Base-by-base conservation (phyloP, 2,797 vertebrate genomes). In the Karalla daura region DNA sequence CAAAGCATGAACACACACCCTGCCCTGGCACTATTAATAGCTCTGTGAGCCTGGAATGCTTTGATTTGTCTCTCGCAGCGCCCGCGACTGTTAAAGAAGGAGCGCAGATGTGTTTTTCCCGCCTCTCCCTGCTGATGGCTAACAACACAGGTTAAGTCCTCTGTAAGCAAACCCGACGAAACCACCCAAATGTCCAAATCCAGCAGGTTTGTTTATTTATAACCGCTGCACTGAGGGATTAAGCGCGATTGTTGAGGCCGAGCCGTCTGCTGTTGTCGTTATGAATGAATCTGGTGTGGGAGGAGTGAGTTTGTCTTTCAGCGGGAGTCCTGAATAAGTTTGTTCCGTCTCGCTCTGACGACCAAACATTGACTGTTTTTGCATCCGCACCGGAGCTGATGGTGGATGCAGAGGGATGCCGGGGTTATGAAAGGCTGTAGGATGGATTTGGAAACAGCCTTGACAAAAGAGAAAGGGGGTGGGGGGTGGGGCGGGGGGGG, bases 11-110 rank as follows among this genome's bases (percentile, higher is more conserved):
- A 76, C 73, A 78, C 80, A 91, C 90, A 82, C 93, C 84, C 89
- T 88, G 44, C 53, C 70, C 50, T 33, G 40, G 58, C 13, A 33
- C 90, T 92, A 93, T 93, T 91, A 91, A 80, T 94, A 92, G 74
- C 73, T 58, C n/a, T 15, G 73, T 15, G 41, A 30, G 83, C 39
- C 72, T 62, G 78, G 83, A 85, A 84, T 66, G 87, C 88, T 90
- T 92, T 90, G 85, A 90, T 87, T 90, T 66, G 70, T 86, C 56
- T 86, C n/a, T n/a, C n/a, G n/a, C 70, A 25, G 69, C 66, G 78
- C 81, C 78, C 80, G 60, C 46, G 62, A 55, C 63, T 68, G 65
- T 85, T 85, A 68, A 83, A 81, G 76, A 71, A 73, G 70, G 9
- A 63, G 76, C 40, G 70, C 75, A 69, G 60, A 80, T 74, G 76